Conservation (phyloP, 2,113 vertebrate species). For the Paradoxurus hermaphroditus region DNA sequence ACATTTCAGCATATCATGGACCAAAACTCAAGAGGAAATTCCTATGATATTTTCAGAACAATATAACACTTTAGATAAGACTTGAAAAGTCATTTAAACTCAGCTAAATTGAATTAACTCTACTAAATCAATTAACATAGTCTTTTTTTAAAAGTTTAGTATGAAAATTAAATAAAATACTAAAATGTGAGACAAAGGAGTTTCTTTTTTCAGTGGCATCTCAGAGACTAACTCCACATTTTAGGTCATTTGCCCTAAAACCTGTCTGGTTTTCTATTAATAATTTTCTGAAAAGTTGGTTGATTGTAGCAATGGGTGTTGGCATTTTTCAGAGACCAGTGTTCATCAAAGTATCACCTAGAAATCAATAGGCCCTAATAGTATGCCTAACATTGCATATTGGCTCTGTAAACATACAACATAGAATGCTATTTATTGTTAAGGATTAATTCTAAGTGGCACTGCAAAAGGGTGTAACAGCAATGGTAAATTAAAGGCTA, state of each 20-base stretch:
- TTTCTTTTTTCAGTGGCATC: not conserved
- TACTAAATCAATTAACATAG: not conserved
- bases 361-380: not conserved
- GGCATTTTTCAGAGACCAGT: not conserved
- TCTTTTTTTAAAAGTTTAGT: not conserved
- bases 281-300: not conserved
- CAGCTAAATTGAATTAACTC: not conserved
- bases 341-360: not conserved
- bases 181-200: not conserved
- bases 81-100: not conserved
- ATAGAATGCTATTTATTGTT: not conserved
- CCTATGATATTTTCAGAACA: not conserved
- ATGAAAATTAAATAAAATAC: constrained; percentile 32
- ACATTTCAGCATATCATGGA: not conserved
- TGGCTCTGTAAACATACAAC: not conserved
- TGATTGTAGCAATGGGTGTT: not conserved
- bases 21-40: not conserved
- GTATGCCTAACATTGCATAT: not conserved
- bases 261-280: not conserved
- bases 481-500: not conserved
- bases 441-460: not conserved
- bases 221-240: not conserved
- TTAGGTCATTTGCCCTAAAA: not conserved
- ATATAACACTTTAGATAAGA: not conserved
- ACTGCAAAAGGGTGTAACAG: not conserved